These are phyloP conservation scores for Papilio protenor DNA, from an alignment of 2,888 invertebrate genomes.

Conservation along the genomic window DNA sequence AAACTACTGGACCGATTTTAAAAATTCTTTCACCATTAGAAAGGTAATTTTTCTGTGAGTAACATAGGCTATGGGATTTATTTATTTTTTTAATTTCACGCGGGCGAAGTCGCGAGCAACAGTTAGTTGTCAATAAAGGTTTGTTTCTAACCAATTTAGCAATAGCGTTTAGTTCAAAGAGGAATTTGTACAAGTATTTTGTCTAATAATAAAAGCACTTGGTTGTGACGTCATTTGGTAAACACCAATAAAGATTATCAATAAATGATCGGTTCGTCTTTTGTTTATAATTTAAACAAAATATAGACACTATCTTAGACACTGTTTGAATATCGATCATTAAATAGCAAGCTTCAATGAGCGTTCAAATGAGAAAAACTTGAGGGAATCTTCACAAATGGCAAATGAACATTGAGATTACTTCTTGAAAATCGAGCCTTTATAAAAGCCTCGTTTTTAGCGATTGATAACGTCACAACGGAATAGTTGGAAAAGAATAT, in stretches of 20 bases:
- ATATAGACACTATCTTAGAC: background rate
- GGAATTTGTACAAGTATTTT: too few species aligned
- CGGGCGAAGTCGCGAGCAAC: too few species aligned
- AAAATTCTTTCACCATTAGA: too few species aligned
- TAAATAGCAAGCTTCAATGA: background rate
- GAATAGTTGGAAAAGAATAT: background rate
- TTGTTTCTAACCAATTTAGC: too few species aligned
- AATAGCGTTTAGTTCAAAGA: too few species aligned
- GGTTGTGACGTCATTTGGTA: too few species aligned
- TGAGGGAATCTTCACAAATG: background rate
- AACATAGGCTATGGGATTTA: too few species aligned
- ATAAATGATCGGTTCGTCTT: background rate
- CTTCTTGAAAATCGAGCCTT: slow-evolving; percentile 5
- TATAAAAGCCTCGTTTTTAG: background rate
- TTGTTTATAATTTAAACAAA: background rate
- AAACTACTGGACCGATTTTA: too few species aligned
- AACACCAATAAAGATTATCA: background rate
- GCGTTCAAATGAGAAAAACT: background rate
- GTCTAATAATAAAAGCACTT: too few species aligned
- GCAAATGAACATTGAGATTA: slow-evolving; percentile 2
- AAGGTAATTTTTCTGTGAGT: too few species aligned
- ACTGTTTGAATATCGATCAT: background rate
- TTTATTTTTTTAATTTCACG: too few species aligned
- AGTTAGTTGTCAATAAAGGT: too few species aligned
- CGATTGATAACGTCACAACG: background rate